Percentiles rank a stretch among this genome's conserved stretches.
Evolutionary conservation across 2,888 invertebrate species (phyloP).

Genomic region (Pyralis farinalis): DNA sequence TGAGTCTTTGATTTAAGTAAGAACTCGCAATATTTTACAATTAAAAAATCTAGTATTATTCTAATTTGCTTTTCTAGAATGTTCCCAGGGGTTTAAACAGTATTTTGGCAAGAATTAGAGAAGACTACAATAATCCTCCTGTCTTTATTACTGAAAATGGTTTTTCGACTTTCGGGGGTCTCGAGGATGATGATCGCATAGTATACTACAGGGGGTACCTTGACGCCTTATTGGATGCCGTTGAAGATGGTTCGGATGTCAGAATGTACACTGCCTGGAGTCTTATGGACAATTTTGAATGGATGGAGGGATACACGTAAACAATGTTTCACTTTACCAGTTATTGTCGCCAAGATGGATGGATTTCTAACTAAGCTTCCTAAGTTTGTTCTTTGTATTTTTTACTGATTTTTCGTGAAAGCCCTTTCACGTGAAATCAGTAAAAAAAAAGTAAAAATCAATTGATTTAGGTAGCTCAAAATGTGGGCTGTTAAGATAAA

Average conservation of each 20-base stretch:
- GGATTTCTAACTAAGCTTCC: no score
- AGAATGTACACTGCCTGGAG: conserved; percentile 78
- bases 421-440: no score
- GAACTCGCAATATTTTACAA: no score
- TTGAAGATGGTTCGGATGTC: conserved; percentile 53
- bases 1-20: no score
- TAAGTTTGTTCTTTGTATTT: no score
- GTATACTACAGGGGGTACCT: conserved; percentile 45
- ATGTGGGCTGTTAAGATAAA: no score
- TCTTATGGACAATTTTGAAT: conserved; percentile 82
- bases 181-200: conserved; percentile 50
- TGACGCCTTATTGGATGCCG: conserved; percentile 46
- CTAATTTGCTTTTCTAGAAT: not conserved
- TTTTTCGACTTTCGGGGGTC: conserved; percentile 21
- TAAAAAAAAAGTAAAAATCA: no score
- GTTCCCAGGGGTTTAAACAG: not conserved
- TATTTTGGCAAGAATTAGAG: conserved; percentile 54
- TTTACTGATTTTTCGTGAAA: no score
- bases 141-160: conserved; percentile 79
- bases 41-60: no score
- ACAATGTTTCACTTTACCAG: no score
- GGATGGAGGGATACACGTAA: conserved; percentile 74
- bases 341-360: no score
- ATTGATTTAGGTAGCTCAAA: no score
- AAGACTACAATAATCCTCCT: conserved; percentile 61